Percentiles rank a stretch among this genome's conserved stretches.
Evolutionary conservation across 2,797 vertebrate species (phyloP).

Genomic region (Malacoraja senta): DNA sequence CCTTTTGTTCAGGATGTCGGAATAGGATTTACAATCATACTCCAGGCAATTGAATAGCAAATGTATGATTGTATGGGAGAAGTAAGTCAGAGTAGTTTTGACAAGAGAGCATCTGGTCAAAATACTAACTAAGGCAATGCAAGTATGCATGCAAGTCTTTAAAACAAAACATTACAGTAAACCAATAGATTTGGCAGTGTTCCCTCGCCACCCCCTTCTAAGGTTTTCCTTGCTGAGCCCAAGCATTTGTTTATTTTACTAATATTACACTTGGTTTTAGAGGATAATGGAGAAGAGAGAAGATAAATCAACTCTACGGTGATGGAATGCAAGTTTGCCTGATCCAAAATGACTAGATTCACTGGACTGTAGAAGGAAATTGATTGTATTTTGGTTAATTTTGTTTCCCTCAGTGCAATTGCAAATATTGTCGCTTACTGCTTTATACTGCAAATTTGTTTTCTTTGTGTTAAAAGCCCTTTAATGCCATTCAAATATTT

Average conservation of each 20-base stretch:
- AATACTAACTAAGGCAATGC: slow-evolving; percentile 26
- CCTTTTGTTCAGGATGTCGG: neutral
- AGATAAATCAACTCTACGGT: neutral
- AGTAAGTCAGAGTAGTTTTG: slow-evolving; percentile 7
- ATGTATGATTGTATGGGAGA: slow-evolving; percentile 3
- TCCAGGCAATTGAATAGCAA: slow-evolving; percentile 9
- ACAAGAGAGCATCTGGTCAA: slow-evolving; percentile 15
- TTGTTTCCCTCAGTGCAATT: neutral
- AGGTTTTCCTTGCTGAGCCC: slow-evolving; percentile 17
- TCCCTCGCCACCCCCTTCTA: neutral
- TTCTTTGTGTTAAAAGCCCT: neutral
- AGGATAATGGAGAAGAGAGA: neutral
- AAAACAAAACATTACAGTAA: neutral
- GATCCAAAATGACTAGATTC: slow-evolving; percentile 20
- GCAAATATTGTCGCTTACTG: neutral
- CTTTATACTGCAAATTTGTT: neutral
- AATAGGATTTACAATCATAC: neutral
- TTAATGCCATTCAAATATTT: neutral
- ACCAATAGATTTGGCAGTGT: neutral
- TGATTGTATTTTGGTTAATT: neutral
- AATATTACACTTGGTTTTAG: slow-evolving; percentile 24
- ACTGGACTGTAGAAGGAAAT: neutral
- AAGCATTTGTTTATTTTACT: neutral
- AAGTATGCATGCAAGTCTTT: slow-evolving; percentile 37
- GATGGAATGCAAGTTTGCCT: slow-evolving; percentile 10